These are phyloP conservation scores for Symphodus melops DNA, from an alignment of 2,113 vertebrate species.

Conservation along the genomic window DNA sequence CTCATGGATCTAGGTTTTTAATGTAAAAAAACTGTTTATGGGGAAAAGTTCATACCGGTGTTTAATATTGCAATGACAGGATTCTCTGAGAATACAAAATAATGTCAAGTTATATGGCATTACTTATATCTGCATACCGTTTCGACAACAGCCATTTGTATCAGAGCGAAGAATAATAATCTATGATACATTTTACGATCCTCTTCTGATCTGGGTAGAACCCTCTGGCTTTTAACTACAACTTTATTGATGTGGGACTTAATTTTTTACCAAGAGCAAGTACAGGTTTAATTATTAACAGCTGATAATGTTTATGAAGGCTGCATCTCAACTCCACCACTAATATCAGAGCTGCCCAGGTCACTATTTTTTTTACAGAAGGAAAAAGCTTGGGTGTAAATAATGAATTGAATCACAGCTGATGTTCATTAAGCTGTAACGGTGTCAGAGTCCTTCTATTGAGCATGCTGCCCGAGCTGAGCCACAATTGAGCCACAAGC, in stretches of 20 bases:
- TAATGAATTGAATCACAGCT: background rate
- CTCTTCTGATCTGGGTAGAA: too few relatives aligned
- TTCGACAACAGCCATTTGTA: slow-evolving; percentile 6
- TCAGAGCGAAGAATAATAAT: slow-evolving; percentile 26
- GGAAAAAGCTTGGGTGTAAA: background rate
- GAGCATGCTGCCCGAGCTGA: too few relatives aligned
- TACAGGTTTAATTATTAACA: too few relatives aligned
- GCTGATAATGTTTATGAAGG: background rate
- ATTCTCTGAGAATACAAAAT: background rate
- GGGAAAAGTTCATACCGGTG: too few relatives aligned
- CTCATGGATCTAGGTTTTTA: too few relatives aligned
- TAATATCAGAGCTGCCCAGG: background rate
- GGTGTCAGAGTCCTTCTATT: background rate
- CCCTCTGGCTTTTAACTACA: background rate
- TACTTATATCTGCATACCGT: too few relatives aligned
- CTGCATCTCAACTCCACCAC: background rate
- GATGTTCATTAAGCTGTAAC: background rate
- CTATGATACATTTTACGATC: slow-evolving; percentile 36
- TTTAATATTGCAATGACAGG: too few relatives aligned
- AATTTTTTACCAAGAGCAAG: background rate
- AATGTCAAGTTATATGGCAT: background rate
- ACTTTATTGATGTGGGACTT: background rate
- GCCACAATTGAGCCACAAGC: background rate
- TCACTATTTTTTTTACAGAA: background rate
- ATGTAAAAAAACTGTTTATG: too few relatives aligned